Evolutionary conservation across 2,113 vertebrate species (phyloP).

Genomic region (Seriola rivoliana): DNA sequence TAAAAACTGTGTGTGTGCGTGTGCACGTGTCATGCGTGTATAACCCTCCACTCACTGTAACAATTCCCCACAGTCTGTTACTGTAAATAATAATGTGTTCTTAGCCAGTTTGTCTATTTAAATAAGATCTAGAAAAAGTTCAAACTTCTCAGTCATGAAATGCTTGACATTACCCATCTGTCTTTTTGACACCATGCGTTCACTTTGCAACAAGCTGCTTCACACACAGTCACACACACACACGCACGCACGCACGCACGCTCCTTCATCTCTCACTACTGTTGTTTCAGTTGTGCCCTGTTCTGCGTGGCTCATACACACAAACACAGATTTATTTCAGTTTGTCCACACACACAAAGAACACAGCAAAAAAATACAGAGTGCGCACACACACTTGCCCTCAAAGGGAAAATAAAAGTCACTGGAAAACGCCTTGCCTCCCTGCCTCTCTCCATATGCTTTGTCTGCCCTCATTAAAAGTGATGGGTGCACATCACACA

Average conservation of each 20-base stretch:
- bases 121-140: conserved; percentile 45
- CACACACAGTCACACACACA: conserved; percentile 10
- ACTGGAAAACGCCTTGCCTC: conserved; percentile 48
- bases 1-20: conserved; percentile 8
- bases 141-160: conserved; percentile 50
- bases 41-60: not conserved
- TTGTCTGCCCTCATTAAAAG: conserved; percentile 83
- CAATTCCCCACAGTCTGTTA: not conserved
- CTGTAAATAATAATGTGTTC: conserved; percentile 50
- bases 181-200: conserved; percentile 62
- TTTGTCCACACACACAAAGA: conserved; percentile 14
- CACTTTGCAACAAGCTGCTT: conserved; percentile 17
- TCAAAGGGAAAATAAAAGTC: conserved; percentile 64
- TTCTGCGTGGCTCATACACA: conserved; percentile 11
- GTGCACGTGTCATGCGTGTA: not conserved
- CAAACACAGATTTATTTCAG: conserved; percentile 33
- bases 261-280: not conserved
- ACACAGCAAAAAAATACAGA: conserved; percentile 24
- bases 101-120: conserved; percentile 5
- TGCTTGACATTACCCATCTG: conserved; percentile 68
- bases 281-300: conserved; percentile 12
- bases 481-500: conserved; percentile 76
- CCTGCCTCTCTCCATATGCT: conserved; percentile 71
- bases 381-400: conserved; percentile 17
- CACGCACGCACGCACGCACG: conserved; percentile 11